Evolutionary conservation across 2,888 invertebrate genomes (phyloP), one percentile per base, ranked within the genome.

Genomic region (Serripes groenlandicus): DNA sequence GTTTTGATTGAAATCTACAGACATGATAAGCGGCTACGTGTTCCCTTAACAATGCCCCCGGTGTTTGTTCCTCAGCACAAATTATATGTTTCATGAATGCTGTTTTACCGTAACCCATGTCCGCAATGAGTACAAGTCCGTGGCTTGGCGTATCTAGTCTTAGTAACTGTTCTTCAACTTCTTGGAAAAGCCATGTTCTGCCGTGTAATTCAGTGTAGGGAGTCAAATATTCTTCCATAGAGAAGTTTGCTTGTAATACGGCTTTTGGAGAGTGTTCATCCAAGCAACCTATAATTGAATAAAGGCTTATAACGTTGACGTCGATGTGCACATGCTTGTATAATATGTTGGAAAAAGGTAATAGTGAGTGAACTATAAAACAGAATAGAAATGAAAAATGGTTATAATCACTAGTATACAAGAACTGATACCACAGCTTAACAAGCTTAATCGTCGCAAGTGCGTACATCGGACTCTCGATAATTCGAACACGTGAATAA

Each of bases 21-120:
- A 71, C 15, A 18, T 71, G 56, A 34, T 56, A 71, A 4, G 71
- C 71, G 11, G 54, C 35, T 9, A 71, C 56, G 15, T 56, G 54
- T 35, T 32, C 15, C 23, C 58, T 18, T 18, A 71, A 18, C 9
- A 15, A 18, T 23, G 21, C n/a, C 18, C 56, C 54, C 1, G 30
- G 32, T 21, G 23, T 26, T 11, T 15, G n/a, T 3, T 52, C 23
- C 0, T 26, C 15, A 5, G 71, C 54, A 35, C 71, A 71, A n/a
- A 71, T 30, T 21, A 71, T 21, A 56, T 71, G 30, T 15, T 54
- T 56, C 0, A 56, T 23, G 3, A 56, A 15, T 52, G 71, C 71
- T 21, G 56, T 34, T 71, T 71, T 71, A 11, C 71, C 71, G 23
- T 56, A 71, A 11, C 71, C 71, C 71, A 71, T 71, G 3, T 34